Evolutionary conservation across 2,888 invertebrate genomes (phyloP).

Genomic region (Petrolisthes cinctipes): DNA sequence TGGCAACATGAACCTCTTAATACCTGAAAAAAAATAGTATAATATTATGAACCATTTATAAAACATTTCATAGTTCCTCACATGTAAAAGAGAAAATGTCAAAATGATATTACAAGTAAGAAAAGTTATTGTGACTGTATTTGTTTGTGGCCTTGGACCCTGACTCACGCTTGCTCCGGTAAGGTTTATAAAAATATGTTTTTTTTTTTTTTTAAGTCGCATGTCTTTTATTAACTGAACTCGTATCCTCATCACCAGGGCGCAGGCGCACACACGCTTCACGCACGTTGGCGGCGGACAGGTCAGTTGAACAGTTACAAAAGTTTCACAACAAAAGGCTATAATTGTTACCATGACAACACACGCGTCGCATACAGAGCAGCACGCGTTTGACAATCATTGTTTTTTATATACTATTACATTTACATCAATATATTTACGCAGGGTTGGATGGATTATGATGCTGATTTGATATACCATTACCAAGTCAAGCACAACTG

Average conservation of each 20-base stretch:
- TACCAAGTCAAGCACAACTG: no score
- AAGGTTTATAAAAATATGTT: conserved; percentile 21
- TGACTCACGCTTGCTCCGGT: conserved; percentile 36
- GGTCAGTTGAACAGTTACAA: neutral
- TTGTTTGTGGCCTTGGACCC: conserved; percentile 24
- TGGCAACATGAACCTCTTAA: no score
- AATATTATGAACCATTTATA: no score
- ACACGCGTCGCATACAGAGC: conserved; percentile 35
- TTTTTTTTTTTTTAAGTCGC: conserved; percentile 42
- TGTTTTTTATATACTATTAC: neutral
- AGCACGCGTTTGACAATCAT: conserved; percentile 12
- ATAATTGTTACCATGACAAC: neutral
- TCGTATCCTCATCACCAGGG: conserved; percentile 55
- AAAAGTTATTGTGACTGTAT: neutral
- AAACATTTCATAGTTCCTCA: neutral
- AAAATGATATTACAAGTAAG: neutral
- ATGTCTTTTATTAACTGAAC: conserved; percentile 33
- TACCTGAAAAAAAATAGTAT: no score
- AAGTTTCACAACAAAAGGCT: neutral
- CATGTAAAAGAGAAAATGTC: neutral
- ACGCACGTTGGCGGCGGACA: conserved; percentile 55
- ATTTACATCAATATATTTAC: neutral
- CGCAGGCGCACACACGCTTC: conserved; percentile 47
- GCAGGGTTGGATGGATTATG: no score
- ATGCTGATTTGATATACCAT: no score